A percentile compares a stretch with the other conserved stretches of the same genome.
These are phyloP conservation scores for Microplitis manilae DNA, from an alignment of 2,888 invertebrate species.

Conservation along the genomic window DNA sequence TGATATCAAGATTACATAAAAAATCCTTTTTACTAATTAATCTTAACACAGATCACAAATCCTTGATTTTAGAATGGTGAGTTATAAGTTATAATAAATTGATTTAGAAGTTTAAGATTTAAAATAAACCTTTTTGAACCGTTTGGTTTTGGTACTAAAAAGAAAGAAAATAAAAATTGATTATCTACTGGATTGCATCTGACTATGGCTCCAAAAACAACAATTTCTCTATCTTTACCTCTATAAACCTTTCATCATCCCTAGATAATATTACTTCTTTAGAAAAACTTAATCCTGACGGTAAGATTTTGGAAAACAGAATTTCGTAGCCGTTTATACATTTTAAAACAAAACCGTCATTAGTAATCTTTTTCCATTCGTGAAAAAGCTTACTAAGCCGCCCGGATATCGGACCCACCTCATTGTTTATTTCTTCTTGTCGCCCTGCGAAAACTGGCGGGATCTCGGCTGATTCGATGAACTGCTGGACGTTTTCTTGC, in stretches of 20 bases:
- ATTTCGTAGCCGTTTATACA: constrained; percentile 28
- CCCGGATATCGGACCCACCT: constrained; percentile 30
- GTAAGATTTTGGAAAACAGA: neutral
- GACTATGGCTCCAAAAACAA: constrained; percentile 36
- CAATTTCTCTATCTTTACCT: constrained; percentile 28
- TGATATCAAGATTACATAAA: constrained; percentile 39
- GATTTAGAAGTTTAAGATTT: constrained; percentile 52
- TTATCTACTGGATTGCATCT: constrained; percentile 21
- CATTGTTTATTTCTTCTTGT: neutral
- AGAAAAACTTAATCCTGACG: neutral
- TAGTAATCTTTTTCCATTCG: constrained; percentile 25
- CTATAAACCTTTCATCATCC: neutral
- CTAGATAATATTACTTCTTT: neutral
- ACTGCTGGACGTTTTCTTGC: neutral
- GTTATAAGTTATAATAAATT: constrained; percentile 43
- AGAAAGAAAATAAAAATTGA: constrained; percentile 51
- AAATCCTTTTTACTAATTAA: constrained; percentile 43
- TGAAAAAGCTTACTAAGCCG: constrained; percentile 20
- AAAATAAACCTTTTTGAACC: constrained; percentile 52
- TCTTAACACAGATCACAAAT: constrained; percentile 48
- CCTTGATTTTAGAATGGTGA: constrained; percentile 56
- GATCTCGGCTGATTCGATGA: neutral
- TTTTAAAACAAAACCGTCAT: constrained; percentile 24
- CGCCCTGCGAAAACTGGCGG: neutral
- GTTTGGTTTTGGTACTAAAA: constrained; percentile 50